Evolutionary conservation across 2,113 vertebrate species (phyloP).

Genomic region (Corapipo altera): DNA sequence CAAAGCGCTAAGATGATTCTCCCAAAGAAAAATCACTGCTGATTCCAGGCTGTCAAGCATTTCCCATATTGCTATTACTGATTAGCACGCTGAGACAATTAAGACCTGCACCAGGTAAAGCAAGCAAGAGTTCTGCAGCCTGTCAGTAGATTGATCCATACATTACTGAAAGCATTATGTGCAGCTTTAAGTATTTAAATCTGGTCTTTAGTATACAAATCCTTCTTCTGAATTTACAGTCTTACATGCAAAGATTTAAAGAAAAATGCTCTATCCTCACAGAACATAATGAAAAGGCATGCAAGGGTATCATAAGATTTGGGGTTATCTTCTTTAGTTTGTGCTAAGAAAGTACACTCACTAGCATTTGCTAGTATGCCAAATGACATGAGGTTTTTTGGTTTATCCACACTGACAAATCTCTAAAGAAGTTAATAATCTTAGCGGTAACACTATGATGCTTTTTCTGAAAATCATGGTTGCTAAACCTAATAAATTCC

Average conservation of each 20-base stretch:
- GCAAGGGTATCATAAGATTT: neutral
- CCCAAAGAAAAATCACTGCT: neutral
- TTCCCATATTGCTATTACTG: neutral
- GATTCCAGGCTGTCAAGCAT: neutral
- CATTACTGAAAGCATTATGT: neutral
- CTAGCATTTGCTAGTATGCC: neutral
- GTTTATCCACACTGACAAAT: neutral
- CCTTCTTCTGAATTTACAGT: neutral
- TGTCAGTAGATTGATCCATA: neutral
- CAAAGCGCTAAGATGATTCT: neutral
- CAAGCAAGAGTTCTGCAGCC: neutral
- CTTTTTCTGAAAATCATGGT: neutral
- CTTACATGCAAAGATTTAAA: slow-evolving; percentile 14
- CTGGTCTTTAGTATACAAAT: slow-evolving; percentile 24
- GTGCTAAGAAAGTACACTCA: neutral
- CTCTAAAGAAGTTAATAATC: neutral
- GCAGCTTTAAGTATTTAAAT: slow-evolving; percentile 26
- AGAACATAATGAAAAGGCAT: neutral
- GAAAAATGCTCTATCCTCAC: neutral
- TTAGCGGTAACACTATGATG: neutral
- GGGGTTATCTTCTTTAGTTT: neutral
- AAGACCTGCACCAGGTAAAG: neutral
- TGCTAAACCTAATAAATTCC: neutral
- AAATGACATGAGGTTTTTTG: neutral
- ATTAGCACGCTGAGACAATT: neutral